Conservation (phyloP, 2,113 vertebrate genomes). For the Sylvietta virens region DNA sequence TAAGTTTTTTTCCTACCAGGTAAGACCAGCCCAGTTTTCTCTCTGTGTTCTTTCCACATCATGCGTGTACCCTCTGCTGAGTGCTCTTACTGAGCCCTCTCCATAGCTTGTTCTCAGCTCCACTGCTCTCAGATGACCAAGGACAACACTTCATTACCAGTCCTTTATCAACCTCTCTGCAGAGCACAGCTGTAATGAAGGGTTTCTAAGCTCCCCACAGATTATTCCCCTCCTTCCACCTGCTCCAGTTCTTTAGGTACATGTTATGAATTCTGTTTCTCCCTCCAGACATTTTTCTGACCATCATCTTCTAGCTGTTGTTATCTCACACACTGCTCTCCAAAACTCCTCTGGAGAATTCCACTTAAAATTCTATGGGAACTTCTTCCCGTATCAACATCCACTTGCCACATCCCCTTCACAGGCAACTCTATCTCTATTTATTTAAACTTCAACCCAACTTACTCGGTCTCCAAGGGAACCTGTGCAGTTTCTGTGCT, state of each 20-base stretch:
- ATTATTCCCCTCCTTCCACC: not conserved
- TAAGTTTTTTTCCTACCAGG: not conserved
- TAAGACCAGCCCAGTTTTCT: not conserved
- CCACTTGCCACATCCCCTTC: not conserved
- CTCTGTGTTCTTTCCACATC: not conserved
- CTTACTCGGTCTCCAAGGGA: not conserved
- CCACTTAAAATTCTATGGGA: not conserved
- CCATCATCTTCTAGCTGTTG: not conserved
- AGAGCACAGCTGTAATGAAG: not conserved
- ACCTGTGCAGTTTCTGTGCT: not conserved
- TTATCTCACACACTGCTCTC: not conserved
- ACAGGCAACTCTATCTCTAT: not conserved
- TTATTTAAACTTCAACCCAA: not conserved
- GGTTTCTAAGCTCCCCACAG: not conserved
- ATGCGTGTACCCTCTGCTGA: not conserved
- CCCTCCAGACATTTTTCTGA: not conserved
- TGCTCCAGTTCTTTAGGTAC: not conserved
- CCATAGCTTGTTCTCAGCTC: not conserved
- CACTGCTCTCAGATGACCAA: not conserved
- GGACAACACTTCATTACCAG: not conserved
- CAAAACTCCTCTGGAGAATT: not conserved
- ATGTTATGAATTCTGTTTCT: not conserved
- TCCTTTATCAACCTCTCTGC: not conserved
- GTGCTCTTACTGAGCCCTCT: not conserved
- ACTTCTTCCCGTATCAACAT: not conserved